Evolutionary conservation across 1,140 invertebrate species (phyloP), one percentile per base, ranked within the genome.

Genomic region (Pinna nobilis): DNA sequence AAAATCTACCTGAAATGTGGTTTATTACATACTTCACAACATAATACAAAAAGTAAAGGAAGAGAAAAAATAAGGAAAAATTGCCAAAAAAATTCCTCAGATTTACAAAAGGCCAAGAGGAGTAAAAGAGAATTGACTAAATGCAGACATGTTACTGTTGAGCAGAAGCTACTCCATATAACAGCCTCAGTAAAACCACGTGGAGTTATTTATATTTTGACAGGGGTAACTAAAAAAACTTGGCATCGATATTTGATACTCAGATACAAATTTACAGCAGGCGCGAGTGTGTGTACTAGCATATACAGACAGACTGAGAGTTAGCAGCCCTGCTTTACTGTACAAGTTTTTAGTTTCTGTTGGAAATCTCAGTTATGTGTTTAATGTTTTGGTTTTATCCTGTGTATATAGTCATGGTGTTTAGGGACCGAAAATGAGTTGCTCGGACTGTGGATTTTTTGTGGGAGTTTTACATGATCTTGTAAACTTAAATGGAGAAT

Each of bases 131-230:
- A 23, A 41, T 39, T 63, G 39, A n/a, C n/a, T 11, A 44, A n/a
- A 44, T 44, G n/a, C n/a, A n/a, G n/a, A n/a, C n/a, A n/a, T 44
- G n/a, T 11, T n/a, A 44, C 9, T 44, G 39, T 11, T 11, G 39
- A 44, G 9, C 39, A n/a, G 39, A 44, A n/a, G 9, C 39, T 63
- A 32, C 35, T 63, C 59, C 39, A 32, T 32, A 41, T 25, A 28
- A n/a, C 44, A 37, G 25, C 59, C 44, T 15, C 15, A 37, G 35
- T 25, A 37, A 39, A 63, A 63, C 35, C 59, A 63, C 59, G 39
- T 63, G 59, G 59, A 41, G 59, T 63, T 63, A 63, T 63, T 63
- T 63, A 63, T 63, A 63, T 63, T 63, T 63, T 63, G 59, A 63
- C 59, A 63, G 59, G 35, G 59, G 25, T 41, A 63, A 63, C 59